Conservation (phyloP, 2,113 vertebrate genomes). For the Heterotilapia buettikoferi region DNA sequence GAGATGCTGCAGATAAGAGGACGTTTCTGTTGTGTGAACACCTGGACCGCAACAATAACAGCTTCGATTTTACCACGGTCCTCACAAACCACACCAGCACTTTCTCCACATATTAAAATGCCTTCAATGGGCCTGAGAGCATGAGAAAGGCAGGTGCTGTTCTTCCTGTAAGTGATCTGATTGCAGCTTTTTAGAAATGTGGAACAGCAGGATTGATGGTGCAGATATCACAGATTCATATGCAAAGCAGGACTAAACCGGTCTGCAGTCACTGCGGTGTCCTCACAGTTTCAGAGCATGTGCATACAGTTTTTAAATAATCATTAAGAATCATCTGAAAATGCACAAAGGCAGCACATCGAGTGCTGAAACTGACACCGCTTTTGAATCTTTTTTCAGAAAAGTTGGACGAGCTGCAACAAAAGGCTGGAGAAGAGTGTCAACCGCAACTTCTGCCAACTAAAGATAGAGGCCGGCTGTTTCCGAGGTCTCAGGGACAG, state of each 20-base stretch:
- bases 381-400: not conserved
- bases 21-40: not conserved
- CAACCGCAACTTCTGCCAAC: not conserved
- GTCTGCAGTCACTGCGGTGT: not conserved
- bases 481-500: not conserved
- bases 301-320: not conserved
- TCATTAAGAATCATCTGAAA: not conserved
- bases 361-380: not conserved
- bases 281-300: not conserved
- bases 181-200: not conserved
- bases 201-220: not conserved
- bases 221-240: not conserved
- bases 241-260: not conserved
- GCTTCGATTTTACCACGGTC: not conserved
- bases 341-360: fast-evolving
- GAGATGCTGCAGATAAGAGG: not conserved
- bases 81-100: not conserved
- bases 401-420: not conserved
- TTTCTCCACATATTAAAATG: not conserved
- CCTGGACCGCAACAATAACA: not conserved
- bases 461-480: not conserved
- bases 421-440: not conserved
- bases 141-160: not conserved
- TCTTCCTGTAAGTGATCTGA: not conserved
- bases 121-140: not conserved